phyloP scores from a whole-genome alignment of 2,113 vertebrate genomes.

The Hemibagrus wyckioides region DNA sequence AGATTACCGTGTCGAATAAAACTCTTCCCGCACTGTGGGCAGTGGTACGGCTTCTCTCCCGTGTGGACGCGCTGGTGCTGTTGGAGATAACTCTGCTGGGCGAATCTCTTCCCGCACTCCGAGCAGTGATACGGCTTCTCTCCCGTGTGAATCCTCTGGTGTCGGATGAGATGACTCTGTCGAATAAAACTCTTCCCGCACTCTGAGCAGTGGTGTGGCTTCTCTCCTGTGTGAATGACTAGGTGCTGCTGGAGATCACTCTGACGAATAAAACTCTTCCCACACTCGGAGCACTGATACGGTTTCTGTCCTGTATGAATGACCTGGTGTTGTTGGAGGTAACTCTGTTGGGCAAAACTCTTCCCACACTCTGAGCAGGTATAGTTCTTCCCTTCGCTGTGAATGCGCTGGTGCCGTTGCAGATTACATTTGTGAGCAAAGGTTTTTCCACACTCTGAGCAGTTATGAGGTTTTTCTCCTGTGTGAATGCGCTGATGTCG shows the following conservation, averaged over 20 bases:
- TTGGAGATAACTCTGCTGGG: neutral
- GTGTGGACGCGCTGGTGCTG: constrained; percentile 8
- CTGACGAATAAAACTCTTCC: neutral
- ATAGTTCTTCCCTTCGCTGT: neutral
- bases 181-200: neutral
- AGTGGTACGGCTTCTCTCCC: neutral
- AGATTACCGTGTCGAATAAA: neutral
- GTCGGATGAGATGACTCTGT: neutral
- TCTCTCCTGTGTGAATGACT: neutral
- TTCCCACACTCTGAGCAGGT: neutral
- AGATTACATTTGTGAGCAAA: neutral
- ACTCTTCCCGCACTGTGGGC: neutral
- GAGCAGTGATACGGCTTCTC: constrained; percentile 9
- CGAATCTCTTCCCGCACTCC: neutral
- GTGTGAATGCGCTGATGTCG: neutral
- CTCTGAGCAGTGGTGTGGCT: neutral
- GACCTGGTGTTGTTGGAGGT: neutral
- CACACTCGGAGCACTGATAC: neutral
- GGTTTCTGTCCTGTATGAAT: neutral
- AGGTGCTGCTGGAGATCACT: neutral
- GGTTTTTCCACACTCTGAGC: neutral
- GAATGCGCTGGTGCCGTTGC: neutral
- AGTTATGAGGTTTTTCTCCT: neutral
- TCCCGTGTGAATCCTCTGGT: neutral
- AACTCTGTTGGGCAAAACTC: neutral